Conservation (phyloP, 2,888 invertebrate species). For the Stictocephala bisonia region DNA sequence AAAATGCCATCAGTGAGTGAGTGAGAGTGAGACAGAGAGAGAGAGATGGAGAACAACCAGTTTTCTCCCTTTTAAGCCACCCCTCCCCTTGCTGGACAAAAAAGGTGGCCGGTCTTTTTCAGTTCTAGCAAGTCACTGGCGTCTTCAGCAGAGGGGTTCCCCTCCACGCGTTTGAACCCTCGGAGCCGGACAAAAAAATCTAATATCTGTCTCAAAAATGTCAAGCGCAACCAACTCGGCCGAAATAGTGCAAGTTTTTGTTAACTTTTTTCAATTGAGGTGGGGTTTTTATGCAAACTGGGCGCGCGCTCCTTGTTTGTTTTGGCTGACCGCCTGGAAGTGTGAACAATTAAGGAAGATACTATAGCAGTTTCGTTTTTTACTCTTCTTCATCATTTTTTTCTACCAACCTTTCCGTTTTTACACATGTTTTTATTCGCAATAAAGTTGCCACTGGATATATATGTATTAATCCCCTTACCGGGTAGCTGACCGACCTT, state of each 20-base stretch:
- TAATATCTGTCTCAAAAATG: conserved; percentile 53
- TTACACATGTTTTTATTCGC: conserved; percentile 23
- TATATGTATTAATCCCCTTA: no score
- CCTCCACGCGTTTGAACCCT: conserved; percentile 37
- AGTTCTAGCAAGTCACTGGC: conserved; percentile 44
- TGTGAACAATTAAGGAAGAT: conserved; percentile 44
- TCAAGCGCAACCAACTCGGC: conserved; percentile 54
- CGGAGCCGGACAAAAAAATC: conserved; percentile 37
- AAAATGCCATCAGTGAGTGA: conserved; percentile 45
- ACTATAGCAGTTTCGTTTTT: conserved; percentile 4
- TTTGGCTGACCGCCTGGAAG: conserved; percentile 39
- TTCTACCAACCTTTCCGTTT: conserved; percentile 18
- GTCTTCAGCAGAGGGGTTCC: conserved; percentile 32
- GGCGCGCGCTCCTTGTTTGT: conserved; percentile 50
- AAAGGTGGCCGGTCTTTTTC: conserved; percentile 46
- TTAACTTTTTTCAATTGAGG: conserved; percentile 51
- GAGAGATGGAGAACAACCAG: conserved; percentile 43
- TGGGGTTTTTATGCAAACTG: conserved; percentile 47
- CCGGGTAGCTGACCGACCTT: no score
- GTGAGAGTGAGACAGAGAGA: conserved; percentile 39
- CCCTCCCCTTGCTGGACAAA: conserved; percentile 45
- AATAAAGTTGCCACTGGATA: conserved; percentile 33
- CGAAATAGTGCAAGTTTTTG: conserved; percentile 48
- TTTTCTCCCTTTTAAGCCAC: conserved; percentile 42
- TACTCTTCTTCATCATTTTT: conserved; percentile 16